These are phyloP conservation scores for Dromococcyx pavoninus DNA, from an alignment of 2,797 vertebrate species.

Conservation along the genomic window DNA sequence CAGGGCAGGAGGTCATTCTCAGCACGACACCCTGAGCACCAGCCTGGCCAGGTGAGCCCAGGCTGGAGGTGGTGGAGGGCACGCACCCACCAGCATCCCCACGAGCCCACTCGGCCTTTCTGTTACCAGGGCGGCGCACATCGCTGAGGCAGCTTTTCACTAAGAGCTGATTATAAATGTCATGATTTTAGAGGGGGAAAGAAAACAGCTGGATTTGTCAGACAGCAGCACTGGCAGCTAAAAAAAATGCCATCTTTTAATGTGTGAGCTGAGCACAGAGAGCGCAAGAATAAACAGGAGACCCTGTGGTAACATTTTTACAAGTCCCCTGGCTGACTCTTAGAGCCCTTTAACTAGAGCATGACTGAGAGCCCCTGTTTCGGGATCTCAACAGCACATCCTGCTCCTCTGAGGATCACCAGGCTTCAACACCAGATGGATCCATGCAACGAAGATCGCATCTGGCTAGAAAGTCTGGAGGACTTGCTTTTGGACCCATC, in stretches of 20 bases:
- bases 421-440: not conserved
- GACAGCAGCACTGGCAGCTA: slow-evolving; percentile 30
- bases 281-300: slow-evolving; percentile 32
- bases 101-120: not conserved
- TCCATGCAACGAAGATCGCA: not conserved
- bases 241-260: slow-evolving; percentile 56
- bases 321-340: slow-evolving; percentile 47
- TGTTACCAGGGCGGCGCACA: not conserved
- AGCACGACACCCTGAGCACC: not conserved
- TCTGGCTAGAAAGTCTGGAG: not conserved
- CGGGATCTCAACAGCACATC: not conserved
- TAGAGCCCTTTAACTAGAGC: slow-evolving; percentile 53
- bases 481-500: not conserved
- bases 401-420: not conserved
- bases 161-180: slow-evolving; percentile 15
- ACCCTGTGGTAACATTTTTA: slow-evolving; percentile 50
- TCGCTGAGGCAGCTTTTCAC: not conserved
- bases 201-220: slow-evolving; percentile 48
- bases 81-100: not conserved
- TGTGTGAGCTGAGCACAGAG: slow-evolving; percentile 10
- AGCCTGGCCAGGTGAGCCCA: not conserved
- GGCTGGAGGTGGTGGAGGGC: not conserved
- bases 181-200: slow-evolving; percentile 31
- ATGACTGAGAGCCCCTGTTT: not conserved
- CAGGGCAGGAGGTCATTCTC: not conserved